phyloP scores from a whole-genome alignment of 2,888 invertebrate species.

The Eristalis arbustorum region DNA sequence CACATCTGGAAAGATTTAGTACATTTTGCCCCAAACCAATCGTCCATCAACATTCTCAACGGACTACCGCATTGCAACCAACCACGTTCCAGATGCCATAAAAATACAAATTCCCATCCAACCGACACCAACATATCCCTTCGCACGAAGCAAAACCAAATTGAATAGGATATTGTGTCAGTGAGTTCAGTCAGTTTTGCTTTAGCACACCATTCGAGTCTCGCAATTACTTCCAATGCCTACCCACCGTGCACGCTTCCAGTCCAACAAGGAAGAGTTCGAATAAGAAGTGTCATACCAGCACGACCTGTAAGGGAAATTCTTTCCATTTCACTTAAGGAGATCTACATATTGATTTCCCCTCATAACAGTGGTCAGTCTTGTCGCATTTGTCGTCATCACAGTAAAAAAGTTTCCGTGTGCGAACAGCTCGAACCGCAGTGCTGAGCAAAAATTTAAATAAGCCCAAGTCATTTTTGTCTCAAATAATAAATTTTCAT shows the following conservation, averaged over 20 bases:
- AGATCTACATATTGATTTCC: slow-evolving; percentile 49
- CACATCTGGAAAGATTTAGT: neutral
- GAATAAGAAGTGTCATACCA: neutral
- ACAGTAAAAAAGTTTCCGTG: slow-evolving; percentile 51
- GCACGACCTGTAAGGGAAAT: neutral
- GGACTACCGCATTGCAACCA: slow-evolving; percentile 41
- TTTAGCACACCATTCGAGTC: slow-evolving; percentile 24
- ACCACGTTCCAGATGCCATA: slow-evolving; percentile 23
- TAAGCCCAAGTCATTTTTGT: neutral
- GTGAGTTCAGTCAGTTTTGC: slow-evolving; percentile 14
- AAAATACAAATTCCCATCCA: slow-evolving; percentile 16
- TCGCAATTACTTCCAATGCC: slow-evolving; percentile 6
- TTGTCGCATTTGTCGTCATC: slow-evolving; percentile 47
- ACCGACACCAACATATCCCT: neutral
- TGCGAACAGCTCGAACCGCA: slow-evolving; percentile 37
- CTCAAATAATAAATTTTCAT: neutral
- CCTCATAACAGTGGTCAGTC: slow-evolving; percentile 51
- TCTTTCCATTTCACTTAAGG: slow-evolving; percentile 22
- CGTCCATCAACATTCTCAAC: slow-evolving; percentile 25
- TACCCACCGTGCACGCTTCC: neutral
- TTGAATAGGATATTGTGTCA: slow-evolving; percentile 13
- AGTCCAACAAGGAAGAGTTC: slow-evolving; percentile 13
- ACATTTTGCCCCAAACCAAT: neutral
- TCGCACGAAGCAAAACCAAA: neutral
- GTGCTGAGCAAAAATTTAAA: slow-evolving; percentile 17